Evolutionary conservation across 2,113 vertebrate genomes (phyloP), one percentile per base, ranked within the genome.

Genomic region (Halcyon senegalensis): DNA sequence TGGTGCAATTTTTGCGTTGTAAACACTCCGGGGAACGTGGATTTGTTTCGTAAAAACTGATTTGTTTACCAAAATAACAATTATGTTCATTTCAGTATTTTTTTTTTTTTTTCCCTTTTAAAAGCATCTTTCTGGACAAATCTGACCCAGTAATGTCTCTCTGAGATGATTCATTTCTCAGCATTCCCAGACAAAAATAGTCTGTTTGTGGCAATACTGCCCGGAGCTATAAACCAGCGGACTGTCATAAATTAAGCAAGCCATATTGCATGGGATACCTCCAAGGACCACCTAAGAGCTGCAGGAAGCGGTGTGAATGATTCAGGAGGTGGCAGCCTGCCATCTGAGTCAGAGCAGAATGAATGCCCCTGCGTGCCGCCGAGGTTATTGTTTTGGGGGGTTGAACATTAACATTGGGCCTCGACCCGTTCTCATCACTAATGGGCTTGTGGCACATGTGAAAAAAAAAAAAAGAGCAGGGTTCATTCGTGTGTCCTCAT

Each of bases 241-340:
- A 20, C 31, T 74, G 75, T 78, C 75, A 67, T 62, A 41, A 90
- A 70, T 62, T 16, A 58, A 69, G 56, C 60, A 8, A 63, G n/a
- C 73, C 68, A 1, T 43, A 24, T 33, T 35, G 64, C 68, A 84
- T 7, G 66, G 86, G 79, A 62, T n/a, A n/a, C 58, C 68, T 87
- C 72, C 72, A 3, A n/a, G 84, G 75, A 87, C 83, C 95, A 93
- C 90, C 92, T 80, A 12, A 51, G 94, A 50, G 76, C 85, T 93
- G 94, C 75, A 84, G 95, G 94, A 95, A 94, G 86, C 1, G 76
- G 82, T 55, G 5, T 1, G 72, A n/a, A 53, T 96, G 93, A 90
- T 59, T 93, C 95, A 90, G 93, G 92, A 27, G 90, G 86, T 81
- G 96, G 90, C 94, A 27, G 63, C 3, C 46, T 69, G 88, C 94